Conservation (phyloP, 2,797 vertebrate species). For the Hephaestus fuliginosus region DNA sequence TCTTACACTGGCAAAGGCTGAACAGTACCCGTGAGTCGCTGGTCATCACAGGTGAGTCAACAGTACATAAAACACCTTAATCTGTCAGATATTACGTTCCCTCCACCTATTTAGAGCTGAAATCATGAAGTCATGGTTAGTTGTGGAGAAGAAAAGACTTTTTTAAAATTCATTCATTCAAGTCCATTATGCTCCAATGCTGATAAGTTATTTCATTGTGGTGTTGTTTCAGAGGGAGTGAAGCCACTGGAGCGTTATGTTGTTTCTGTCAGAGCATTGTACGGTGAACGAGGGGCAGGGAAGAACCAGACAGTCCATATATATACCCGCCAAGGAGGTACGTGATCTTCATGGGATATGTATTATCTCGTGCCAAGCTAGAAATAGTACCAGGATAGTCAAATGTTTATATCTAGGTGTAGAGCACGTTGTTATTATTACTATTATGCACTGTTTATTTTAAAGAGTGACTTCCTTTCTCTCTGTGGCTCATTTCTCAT, state of each 20-base stretch:
- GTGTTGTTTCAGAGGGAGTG: slow-evolving; percentile 61
- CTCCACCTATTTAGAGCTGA: background rate
- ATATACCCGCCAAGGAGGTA: slow-evolving; percentile 76
- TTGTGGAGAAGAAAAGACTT: background rate
- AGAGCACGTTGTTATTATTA: no score
- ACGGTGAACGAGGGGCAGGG: slow-evolving; percentile 37
- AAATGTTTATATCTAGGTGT: background rate
- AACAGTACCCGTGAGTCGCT: slow-evolving; percentile 38
- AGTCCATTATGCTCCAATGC: no score
- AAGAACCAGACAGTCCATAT: background rate
- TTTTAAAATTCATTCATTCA: background rate
- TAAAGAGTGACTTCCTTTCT: background rate
- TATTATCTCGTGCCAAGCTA: no score
- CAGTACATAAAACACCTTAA: background rate
- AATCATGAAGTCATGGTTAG: background rate
- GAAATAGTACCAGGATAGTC: background rate
- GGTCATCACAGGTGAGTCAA: slow-evolving; percentile 76
- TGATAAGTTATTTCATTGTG: background rate
- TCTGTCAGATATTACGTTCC: background rate
- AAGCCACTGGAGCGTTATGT: slow-evolving; percentile 58
- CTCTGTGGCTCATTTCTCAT: no score
- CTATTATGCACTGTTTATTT: background rate
- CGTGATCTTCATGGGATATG: background rate
- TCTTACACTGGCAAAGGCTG: slow-evolving; percentile 69
- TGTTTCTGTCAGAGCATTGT: slow-evolving; percentile 68